Evolutionary conservation across 2,113 vertebrate genomes (phyloP), one percentile per base, ranked within the genome.

Genomic region (Sturnus vulgaris): DNA sequence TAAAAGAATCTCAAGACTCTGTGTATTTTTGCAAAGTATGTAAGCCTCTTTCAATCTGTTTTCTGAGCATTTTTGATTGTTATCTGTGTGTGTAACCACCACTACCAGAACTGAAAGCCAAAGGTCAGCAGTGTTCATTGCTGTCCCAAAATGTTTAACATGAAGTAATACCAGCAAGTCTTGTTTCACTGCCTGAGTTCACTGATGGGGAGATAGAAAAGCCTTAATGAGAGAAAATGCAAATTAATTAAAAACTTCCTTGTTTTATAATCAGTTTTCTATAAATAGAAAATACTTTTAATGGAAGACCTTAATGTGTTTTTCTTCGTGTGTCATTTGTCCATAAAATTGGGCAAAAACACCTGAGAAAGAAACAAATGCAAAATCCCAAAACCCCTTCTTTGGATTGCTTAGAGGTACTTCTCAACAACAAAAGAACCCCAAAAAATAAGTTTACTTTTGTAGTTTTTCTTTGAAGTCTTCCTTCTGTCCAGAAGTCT

Each of bases 381-480:
- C 12, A 55, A 22, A 44, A 7, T 6, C 3, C 12, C 9, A 0
- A 5, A 40, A 24, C 22, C 30, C 5, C 3, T 73, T 80, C 3
- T 37, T 9, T 55, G 7, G 9, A 10, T 6, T 77, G 19, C 13
- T 65, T 76, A n/a, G 7, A 53, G 27, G 61, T 84, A 85, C 25
- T 89, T 81, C 10, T 56, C 6, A 60, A 35, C 10, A 44, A 12
- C 5, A 80, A 72, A n/a, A 64, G n/a, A 39, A 24, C 13, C 3
- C 2, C 1, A 5, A 55, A 81, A 49, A 70, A 15, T 10, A 78
- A 49, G 7, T 40, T 88, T 44, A 31, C 0, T 14, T 76, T 91
- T 50, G 10, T 17, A 76, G 3, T 60, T 71, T 72, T 88, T 52
- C 35, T 72, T 77, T 42, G 44, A 73, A 66, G 24, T 65, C 24